These are phyloP conservation scores for Periophthalmus magnuspinnatus DNA, from an alignment of 2,797 vertebrate genomes.

Conservation along the genomic window DNA sequence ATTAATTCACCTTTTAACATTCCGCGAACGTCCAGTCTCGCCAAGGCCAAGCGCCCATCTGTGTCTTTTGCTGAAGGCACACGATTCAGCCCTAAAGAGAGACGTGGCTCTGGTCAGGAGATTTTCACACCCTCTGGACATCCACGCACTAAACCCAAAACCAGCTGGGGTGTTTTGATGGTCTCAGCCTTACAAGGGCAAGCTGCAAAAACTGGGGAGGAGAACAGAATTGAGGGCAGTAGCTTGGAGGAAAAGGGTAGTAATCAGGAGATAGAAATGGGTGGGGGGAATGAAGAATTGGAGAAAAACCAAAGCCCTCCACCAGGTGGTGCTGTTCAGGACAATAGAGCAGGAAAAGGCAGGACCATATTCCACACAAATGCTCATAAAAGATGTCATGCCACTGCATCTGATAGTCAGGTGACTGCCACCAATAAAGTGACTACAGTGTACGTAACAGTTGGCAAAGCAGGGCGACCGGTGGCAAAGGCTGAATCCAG, in stretches of 20 bases:
- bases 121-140: constrained; percentile 59
- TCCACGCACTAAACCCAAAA: constrained; percentile 79
- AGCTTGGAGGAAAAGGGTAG: constrained; percentile 55
- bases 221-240: constrained; percentile 40
- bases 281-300: constrained; percentile 54
- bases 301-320: constrained; percentile 41
- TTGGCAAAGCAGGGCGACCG: constrained; percentile 75
- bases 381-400: constrained; percentile 64
- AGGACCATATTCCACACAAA: constrained; percentile 70
- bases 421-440: constrained; percentile 63
- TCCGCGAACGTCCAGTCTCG: constrained; percentile 94
- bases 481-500: constrained; percentile 60
- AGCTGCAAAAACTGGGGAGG: constrained; percentile 43
- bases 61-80: constrained; percentile 98
- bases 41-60: constrained; percentile 91
- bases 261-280: constrained; percentile 41
- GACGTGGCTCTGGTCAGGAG: constrained; percentile 76
- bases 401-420: constrained; percentile 55
- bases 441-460: constrained; percentile 89
- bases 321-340: constrained; percentile 35
- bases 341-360: constrained; percentile 60
- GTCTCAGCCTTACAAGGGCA: constrained; percentile 65
- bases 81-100: constrained; percentile 84
- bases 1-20: constrained; percentile 86
- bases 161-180: constrained; percentile 76